Evolutionary conservation across 2,113 vertebrate species (phyloP), one percentile per base, ranked within the genome.

Genomic region (Dasyornis broadbenti): DNA sequence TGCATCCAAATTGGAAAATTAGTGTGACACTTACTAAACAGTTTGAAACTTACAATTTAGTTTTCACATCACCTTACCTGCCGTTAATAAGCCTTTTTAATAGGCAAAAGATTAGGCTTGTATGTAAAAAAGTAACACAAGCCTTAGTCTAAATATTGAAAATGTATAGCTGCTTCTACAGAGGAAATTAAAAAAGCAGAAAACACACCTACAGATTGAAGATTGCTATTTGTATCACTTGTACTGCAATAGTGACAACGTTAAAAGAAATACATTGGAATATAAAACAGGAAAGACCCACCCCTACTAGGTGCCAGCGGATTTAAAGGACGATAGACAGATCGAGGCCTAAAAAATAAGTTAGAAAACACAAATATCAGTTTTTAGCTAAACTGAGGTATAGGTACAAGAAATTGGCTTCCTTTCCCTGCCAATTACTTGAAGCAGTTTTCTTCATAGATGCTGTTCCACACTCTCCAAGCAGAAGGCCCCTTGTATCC

Each of bases 371-470:
- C 44, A 91, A 88, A 79, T 47, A 92, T 91, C 35, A 86, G 59
- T 78, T 81, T 84, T 91, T 52, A 89, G 44, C 49, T 78, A 78
- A 56, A 92, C 0, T 69, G 64, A 87, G 57, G 45, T 3, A 9
- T 39, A 76, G 59, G 11, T 61, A 14, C 57, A 92, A 90, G 53
- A 87, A 89, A 60, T 0, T 76, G n/a, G 7, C 13, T 79, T 72
- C 49, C 15, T 80, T 40, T 35, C 39, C 61, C 83, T 82, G 53
- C 27, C 66, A 71, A 95, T 98, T 98, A 99, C 99, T 99, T 99
- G 98, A 99, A 99, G 97, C 99, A 99, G 98, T 99, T 99, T 95
- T 99, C 99, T 97, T 99, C 99, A 0, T 99, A 99, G 97, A 99
- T 99, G 98, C 99, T 99, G 97, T 99, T 99, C 99, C 99, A 99